Base-by-base conservation (phyloP, 2,797 vertebrate genomes). In the Staurois parvus region DNA sequence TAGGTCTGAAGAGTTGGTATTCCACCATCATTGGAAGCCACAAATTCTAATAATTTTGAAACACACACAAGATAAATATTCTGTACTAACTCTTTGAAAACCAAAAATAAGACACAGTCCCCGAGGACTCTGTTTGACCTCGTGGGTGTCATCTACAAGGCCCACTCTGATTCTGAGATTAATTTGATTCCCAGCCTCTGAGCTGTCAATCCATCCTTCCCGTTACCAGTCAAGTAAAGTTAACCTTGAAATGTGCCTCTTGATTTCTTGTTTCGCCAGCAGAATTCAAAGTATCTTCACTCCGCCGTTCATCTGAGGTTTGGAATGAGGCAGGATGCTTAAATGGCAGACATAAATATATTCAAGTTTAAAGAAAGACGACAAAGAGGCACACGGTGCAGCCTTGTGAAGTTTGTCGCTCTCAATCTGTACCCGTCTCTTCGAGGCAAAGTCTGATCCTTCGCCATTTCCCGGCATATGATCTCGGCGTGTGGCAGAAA, bases 361-460 rank as follows among this genome's bases (percentile, higher is more conserved):
- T 56, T 56, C 28, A 75, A 56, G 19, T 30, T 75, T 32, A 11
- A 56, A 56, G 17, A 30, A 2, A 32, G 48, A 30, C n/a, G 52
- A 19, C 21, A 62, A 52, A 11, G 26, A 62, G 3, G n/a, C 21
- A 13, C 29, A 2, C 1, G 8, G 7, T 9, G 7, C 9, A 29
- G 13, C 42, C 42, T 66, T 79, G 76, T 79, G 76, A 79, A 40
- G 83, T 79, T 48, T 77, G 45, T 64, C 48, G 8, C 26, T 37
- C 42, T 29, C 64, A 52, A 24, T 64, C 42, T 34, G 66, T 32
- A 29, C 66, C 64, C 24, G 69, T 37, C 76, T 48, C 26, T 67
- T 73, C 48, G 48, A 24, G 74, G 76, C 79, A 34, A 32, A 77
- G 64, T 78, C 42, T 29, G 24, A 19, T 15, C 26, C 79, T 37